Evolutionary conservation across 2,888 invertebrate genomes (phyloP).

Genomic region (Sussaba pulchella): DNA sequence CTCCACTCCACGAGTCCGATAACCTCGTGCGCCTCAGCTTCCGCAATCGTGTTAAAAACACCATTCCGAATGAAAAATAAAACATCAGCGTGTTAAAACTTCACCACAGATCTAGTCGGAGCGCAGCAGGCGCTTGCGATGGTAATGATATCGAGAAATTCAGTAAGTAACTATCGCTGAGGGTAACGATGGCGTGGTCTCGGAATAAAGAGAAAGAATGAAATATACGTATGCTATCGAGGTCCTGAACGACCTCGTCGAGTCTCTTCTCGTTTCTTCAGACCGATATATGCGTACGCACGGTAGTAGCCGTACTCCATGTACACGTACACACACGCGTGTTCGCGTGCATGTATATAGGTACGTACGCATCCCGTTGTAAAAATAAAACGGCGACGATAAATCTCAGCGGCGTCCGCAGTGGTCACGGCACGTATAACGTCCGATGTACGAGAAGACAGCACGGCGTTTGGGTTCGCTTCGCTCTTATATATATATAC

Average conservation of each 20-base stretch:
- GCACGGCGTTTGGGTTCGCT: conserved; percentile 31
- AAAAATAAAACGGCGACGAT: conserved; percentile 61
- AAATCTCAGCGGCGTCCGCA: conserved; percentile 55
- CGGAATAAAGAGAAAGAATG: conserved; percentile 1
- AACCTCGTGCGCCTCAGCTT: neutral
- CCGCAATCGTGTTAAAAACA: neutral
- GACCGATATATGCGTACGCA: neutral
- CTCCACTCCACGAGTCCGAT: neutral
- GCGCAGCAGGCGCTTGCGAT: conserved; percentile 12
- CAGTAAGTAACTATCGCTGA: neutral
- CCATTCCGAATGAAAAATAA: neutral
- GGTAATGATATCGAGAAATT: conserved; percentile 15
- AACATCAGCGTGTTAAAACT: conserved; percentile 13
- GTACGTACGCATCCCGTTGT: conserved; percentile 55
- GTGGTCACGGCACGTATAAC: conserved; percentile 34
- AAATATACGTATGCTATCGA: conserved; percentile 26
- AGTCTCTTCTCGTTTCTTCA: conserved; percentile 32
- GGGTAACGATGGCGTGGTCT: neutral
- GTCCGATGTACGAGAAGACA: conserved; percentile 49
- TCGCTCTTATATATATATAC: conserved; percentile 40
- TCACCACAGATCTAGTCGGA: neutral
- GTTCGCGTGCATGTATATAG: neutral
- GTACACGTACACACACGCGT: neutral
- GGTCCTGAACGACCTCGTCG: conserved; percentile 29
- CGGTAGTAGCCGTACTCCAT: neutral